phyloP scores from a whole-genome alignment of 2,797 vertebrate genomes.

The Xenopus petersii region DNA sequence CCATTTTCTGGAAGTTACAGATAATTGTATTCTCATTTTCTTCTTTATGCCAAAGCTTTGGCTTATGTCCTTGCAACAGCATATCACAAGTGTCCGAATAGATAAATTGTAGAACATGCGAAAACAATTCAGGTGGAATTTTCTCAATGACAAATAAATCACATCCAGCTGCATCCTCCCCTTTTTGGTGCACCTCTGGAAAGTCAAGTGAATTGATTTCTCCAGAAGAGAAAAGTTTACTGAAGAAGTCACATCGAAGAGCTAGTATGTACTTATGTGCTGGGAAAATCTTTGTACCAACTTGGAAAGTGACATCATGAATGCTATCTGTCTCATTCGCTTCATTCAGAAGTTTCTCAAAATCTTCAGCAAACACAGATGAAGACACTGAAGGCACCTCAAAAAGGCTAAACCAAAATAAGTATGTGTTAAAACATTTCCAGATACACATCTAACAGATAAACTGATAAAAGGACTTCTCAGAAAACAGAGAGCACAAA shows the following conservation, averaged over 20 bases:
- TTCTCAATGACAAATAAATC: constrained; percentile 86
- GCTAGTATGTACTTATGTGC: constrained; percentile 91
- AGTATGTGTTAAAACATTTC: too few relatives aligned
- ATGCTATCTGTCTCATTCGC: constrained; percentile 89
- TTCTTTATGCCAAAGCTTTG: constrained; percentile 63
- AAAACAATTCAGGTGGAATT: constrained; percentile 80
- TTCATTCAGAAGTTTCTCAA: constrained; percentile 79
- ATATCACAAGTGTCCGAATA: constrained; percentile 92
- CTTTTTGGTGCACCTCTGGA: constrained; percentile 68
- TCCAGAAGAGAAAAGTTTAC: constrained; percentile 71
- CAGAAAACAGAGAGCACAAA: too few relatives aligned
- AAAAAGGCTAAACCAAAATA: constrained; percentile 73
- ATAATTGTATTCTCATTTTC: constrained; percentile 75
- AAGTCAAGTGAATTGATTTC: constrained; percentile 59
- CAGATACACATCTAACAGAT: too few relatives aligned
- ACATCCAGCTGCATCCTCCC: constrained; percentile 84
- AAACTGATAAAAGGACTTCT: too few relatives aligned
- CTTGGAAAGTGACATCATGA: constrained; percentile 90
- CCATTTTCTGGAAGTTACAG: constrained; percentile 79
- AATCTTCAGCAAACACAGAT: constrained; percentile 82
- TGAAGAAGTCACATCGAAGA: constrained; percentile 84
- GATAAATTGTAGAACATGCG: constrained; percentile 83
- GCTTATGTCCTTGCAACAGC: constrained; percentile 77
- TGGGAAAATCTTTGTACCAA: constrained; percentile 81
- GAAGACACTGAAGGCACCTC: constrained; percentile 86